Conservation (phyloP, 2,113 vertebrate genomes). For the Crypturellus undulatus region DNA sequence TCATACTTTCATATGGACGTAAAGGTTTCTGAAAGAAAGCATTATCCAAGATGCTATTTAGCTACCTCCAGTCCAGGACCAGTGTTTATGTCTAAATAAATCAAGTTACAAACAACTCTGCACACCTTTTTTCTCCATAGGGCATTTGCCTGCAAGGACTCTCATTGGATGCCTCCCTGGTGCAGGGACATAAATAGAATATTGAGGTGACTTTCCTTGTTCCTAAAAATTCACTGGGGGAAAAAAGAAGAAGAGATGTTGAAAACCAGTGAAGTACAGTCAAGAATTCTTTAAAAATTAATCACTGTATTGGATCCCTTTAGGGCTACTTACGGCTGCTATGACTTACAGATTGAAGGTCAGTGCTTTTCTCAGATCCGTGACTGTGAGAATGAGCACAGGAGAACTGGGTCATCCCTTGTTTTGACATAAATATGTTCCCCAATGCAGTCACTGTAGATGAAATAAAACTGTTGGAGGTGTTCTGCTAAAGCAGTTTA, state of each 20-base stretch:
- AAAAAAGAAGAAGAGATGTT: neutral
- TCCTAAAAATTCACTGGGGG: neutral
- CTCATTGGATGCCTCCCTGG: neutral
- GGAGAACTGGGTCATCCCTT: neutral
- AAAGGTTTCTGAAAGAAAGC: neutral
- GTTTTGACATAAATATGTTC: neutral
- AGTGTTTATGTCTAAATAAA: neutral
- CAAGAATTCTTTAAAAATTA: neutral
- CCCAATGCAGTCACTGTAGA: neutral
- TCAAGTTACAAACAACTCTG: neutral
- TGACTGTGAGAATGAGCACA: neutral
- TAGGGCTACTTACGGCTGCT: neutral
- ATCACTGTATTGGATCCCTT: neutral
- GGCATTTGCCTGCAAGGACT: neutral
- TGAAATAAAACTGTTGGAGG: neutral
- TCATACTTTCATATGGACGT: neutral
- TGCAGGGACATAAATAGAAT: neutral
- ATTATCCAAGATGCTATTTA: neutral
- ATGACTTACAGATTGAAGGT: neutral
- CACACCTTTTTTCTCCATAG: neutral
- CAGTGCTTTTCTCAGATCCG: neutral
- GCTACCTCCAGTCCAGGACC: neutral
- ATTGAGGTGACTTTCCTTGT: neutral
- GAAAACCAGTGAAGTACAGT: neutral
- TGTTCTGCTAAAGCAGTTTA: neutral